phyloP scores from a whole-genome alignment of 2,888 invertebrate genomes.

The Cyclophora punctaria region DNA sequence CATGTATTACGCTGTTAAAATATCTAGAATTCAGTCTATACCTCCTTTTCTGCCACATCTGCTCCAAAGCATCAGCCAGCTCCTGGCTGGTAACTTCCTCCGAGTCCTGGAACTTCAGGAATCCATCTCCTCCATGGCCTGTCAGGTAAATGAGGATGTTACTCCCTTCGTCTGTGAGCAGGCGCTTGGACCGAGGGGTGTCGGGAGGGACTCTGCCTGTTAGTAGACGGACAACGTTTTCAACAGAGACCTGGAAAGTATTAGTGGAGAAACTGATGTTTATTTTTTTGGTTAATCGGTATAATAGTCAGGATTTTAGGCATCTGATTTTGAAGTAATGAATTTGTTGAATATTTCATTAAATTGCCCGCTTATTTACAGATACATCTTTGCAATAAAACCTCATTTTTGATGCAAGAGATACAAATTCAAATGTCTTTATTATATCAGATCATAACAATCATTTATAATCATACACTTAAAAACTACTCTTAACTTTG shows the following conservation, averaged over 20 bases:
- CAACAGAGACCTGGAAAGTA: slow-evolving; percentile 89
- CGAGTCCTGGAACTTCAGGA: slow-evolving; percentile 99
- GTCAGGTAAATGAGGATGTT: slow-evolving; percentile 98
- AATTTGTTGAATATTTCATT: too few species aligned
- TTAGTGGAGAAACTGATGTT: too few species aligned
- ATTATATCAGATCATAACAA: too few species aligned
- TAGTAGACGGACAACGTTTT: slow-evolving; percentile 96
- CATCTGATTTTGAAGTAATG: too few species aligned
- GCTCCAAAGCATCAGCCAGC: slow-evolving; percentile 98
- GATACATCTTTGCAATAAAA: too few species aligned
- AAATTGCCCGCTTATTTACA: too few species aligned
- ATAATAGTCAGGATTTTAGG: too few species aligned
- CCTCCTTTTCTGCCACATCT: slow-evolving; percentile 99
- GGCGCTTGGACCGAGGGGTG: slow-evolving; percentile 95
- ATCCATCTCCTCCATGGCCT: slow-evolving; percentile 98
- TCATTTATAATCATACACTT: too few species aligned
- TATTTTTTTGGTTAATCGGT: too few species aligned
- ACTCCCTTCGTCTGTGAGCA: slow-evolving; percentile 96
- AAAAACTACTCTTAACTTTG: too few species aligned
- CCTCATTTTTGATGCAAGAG: too few species aligned
- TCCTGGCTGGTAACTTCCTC: slow-evolving; percentile 99
- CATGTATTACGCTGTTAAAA: background rate
- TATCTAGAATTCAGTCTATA: slow-evolving; percentile 30
- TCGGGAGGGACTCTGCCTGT: slow-evolving; percentile 94
- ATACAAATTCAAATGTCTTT: too few species aligned